Base-by-base conservation (phyloP, 2,797 vertebrate genomes). In the Kryptopterus vitreolus region DNA sequence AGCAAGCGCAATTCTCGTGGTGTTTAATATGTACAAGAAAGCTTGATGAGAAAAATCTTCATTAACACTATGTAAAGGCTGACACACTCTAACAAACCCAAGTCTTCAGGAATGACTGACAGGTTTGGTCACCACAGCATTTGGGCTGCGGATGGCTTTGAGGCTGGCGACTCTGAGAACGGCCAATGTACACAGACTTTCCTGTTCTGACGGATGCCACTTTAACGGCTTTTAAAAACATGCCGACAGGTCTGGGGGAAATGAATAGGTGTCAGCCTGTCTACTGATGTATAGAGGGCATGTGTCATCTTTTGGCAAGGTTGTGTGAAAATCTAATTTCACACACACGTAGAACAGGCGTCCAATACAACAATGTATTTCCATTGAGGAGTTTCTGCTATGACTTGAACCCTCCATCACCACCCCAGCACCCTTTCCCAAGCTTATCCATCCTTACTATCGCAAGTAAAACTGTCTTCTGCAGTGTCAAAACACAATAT, bases 191-290 rank as follows among this genome's bases (percentile, higher is more conserved):
- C n/a, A 46, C 80, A 70, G 79, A 84, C 84, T 81, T 79, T 81
- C 80, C 83, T 1, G 0, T 82, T 3, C 43, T 83, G 84, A 89
- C n/a, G 12, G 86, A 90, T 85, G 82, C 73, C 83, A 80, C 66
- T 83, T 86, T 75, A 87, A 86, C 84, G 76, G 85, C 0, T 78
- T 89, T 89, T 89, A 86, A 68, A 57, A 55, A 46, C 22, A 81
- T 88, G 87, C 87, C 76, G 71, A 80, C 29, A 20, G 0, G n/a
- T 85, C 87, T 8, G 16, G 61, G 81, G 53, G 58, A 84, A 89
- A 90, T 61, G 85, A 87, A 88, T 46, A 18, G 77, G 75, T 1
- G 0, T 7, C 0, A 86, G 86, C 78, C 83, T 81, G 74, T 3
- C 0, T 10, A 50, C 81, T 78, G 88, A 91, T 85, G 84, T 81